These are phyloP conservation scores for Eupeodes luniger DNA, from an alignment of 2,888 invertebrate species.

Conservation along the genomic window DNA sequence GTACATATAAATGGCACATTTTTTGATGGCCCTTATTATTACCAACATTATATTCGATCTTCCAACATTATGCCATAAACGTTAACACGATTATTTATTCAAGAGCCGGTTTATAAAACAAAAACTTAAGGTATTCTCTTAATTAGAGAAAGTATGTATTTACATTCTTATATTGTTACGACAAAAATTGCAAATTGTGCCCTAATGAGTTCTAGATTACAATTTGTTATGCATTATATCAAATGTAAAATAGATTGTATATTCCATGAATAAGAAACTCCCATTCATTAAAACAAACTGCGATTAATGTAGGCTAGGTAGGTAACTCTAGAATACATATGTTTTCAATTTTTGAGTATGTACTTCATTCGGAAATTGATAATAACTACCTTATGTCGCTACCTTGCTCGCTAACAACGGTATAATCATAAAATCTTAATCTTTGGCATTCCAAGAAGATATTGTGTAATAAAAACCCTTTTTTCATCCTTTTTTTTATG, in stretches of 20 bases:
- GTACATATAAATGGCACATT: no score
- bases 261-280: background rate
- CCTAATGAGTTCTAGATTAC: conserved; percentile 22
- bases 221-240: background rate
- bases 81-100: no score
- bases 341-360: background rate
- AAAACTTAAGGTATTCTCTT: background rate
- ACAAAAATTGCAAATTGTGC: conserved; percentile 6
- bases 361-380: no score
- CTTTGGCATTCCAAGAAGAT: conserved; percentile 9
- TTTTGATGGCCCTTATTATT: no score
- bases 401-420: no score
- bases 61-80: no score
- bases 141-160: background rate
- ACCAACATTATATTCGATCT: no score
- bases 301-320: background rate
- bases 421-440: conserved; percentile 6
- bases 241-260: background rate
- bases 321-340: background rate
- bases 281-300: conserved; percentile 1
- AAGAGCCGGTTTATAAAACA: no score
- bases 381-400: background rate
- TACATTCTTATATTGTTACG: background rate
- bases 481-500: background rate
- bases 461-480: conserved; percentile 50